These are phyloP conservation scores for Diorhabda sublineata DNA, from an alignment of 1,140 invertebrate genomes.

Conservation along the genomic window DNA sequence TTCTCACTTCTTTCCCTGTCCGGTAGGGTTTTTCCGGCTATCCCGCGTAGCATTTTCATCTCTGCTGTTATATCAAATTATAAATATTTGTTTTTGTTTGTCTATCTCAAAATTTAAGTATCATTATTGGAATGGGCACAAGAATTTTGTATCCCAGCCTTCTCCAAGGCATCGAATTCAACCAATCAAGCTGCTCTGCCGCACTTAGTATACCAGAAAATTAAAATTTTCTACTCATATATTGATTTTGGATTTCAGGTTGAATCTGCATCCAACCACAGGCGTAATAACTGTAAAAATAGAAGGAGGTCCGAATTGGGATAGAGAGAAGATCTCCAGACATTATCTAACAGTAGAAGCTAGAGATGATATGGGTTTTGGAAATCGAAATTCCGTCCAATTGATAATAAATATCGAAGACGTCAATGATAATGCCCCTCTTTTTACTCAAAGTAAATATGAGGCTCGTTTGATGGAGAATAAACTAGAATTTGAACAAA, in stretches of 20 bases:
- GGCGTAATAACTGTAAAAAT: slow-evolving; percentile 79
- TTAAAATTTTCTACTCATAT: too few relatives aligned
- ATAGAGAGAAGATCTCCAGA: slow-evolving; percentile 78
- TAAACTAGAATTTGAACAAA: slow-evolving; percentile 69
- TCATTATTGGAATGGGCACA: too few relatives aligned
- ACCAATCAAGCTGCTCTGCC: too few relatives aligned
- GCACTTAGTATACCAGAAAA: too few relatives aligned
- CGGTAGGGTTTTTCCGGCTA: too few relatives aligned
- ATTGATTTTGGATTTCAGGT: slow-evolving; percentile 49
- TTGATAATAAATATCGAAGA: slow-evolving; percentile 82
- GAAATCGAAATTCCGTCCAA: slow-evolving; percentile 84
- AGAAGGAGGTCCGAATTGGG: slow-evolving; percentile 69
- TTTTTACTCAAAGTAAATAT: slow-evolving; percentile 77
- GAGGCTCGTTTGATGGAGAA: slow-evolving; percentile 82
- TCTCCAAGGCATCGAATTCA: too few relatives aligned
- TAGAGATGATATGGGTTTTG: slow-evolving; percentile 78
- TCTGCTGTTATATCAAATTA: too few relatives aligned
- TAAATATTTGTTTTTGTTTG: too few relatives aligned
- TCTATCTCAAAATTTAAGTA: too few relatives aligned
- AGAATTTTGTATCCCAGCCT: too few relatives aligned
- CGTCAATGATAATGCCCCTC: slow-evolving; percentile 82
- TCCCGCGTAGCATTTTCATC: too few relatives aligned
- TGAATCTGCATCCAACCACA: slow-evolving; percentile 74
- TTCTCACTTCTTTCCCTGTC: too few relatives aligned
- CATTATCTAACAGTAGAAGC: slow-evolving; percentile 92